Percentiles rank a stretch among this genome's conserved stretches.
These are phyloP conservation scores for Drosophila recens DNA, from an alignment of 2,888 invertebrate species.

Conservation along the genomic window DNA sequence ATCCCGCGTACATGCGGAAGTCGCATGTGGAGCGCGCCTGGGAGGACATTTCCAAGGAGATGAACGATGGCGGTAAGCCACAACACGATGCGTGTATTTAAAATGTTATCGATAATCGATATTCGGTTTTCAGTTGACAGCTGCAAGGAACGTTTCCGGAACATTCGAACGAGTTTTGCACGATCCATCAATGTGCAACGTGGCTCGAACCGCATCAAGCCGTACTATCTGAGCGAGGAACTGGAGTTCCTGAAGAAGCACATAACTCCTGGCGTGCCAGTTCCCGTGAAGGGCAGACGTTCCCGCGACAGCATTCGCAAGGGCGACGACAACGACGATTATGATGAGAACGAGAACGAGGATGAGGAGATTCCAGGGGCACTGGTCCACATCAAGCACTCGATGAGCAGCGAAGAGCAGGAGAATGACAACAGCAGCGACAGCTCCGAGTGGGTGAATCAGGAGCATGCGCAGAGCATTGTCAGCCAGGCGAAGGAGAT, in stretches of 20 bases:
- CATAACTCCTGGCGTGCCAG: slow-evolving; percentile 72
- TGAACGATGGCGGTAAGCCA: slow-evolving; percentile 79
- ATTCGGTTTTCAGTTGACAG: slow-evolving; percentile 63
- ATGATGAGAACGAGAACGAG: slow-evolving; percentile 41
- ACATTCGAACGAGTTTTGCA: slow-evolving; percentile 83
- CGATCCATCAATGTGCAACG: slow-evolving; percentile 83
- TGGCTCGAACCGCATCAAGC: slow-evolving; percentile 78
- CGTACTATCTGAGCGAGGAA: slow-evolving; percentile 80
- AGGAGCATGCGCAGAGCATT: slow-evolving; percentile 55
- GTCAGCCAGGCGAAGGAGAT: slow-evolving; percentile 44
- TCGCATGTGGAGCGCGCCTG: slow-evolving; percentile 80
- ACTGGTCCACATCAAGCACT: slow-evolving; percentile 53
- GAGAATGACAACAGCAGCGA: slow-evolving; percentile 34
- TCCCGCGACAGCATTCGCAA: slow-evolving; percentile 44
- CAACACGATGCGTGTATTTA: background rate
- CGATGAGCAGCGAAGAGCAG: slow-evolving; percentile 55
- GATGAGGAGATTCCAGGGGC: slow-evolving; percentile 29
- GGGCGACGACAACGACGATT: slow-evolving; percentile 53
- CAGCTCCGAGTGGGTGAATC: slow-evolving; percentile 50
- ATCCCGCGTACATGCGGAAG: slow-evolving; percentile 77
- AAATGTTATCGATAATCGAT: background rate
- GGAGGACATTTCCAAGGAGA: slow-evolving; percentile 79
- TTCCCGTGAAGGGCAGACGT: slow-evolving; percentile 54
- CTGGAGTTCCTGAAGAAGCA: slow-evolving; percentile 76
- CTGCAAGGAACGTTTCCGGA: slow-evolving; percentile 84